Evolutionary conservation across 1,140 invertebrate genomes (phyloP).

Genomic region (Scaptomyza montana): DNA sequence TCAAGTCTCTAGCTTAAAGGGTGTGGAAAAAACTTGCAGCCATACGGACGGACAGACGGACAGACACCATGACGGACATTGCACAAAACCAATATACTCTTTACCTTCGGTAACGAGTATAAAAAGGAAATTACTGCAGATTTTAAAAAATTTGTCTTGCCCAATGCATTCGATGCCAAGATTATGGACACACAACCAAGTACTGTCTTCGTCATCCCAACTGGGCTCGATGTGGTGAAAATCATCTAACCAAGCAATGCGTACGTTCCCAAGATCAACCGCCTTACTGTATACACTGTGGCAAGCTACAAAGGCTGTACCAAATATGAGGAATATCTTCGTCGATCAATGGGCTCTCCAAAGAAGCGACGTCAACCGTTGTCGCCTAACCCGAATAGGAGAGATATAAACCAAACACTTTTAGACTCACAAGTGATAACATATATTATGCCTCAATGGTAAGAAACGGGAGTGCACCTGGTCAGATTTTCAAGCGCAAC

Average conservation of each 20-base stretch:
- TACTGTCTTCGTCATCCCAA: no score
- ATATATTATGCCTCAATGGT: conserved; percentile 18
- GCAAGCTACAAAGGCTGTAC: conserved; percentile 7
- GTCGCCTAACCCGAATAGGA: not conserved
- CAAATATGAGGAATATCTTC: conserved; percentile 5
- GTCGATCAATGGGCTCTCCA: conserved; percentile 4
- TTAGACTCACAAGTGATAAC: not conserved
- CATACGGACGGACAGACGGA: no score
- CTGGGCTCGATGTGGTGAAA: no score
- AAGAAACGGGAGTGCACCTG: conserved; percentile 16
- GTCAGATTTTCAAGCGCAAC: conserved; percentile 1
- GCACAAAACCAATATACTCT: no score
- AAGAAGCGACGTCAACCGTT: not conserved
- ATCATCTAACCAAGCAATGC: conserved; percentile 3
- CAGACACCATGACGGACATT: no score
- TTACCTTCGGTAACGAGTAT: no score
- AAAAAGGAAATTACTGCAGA: no score
- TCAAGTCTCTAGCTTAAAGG: no score
- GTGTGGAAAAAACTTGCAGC: no score
- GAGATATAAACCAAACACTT: not conserved
- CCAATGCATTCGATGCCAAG: no score
- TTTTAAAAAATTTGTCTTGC: no score
- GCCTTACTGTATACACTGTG: conserved; percentile 14
- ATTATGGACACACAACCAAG: no score
- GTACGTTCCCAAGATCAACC: not conserved